Base-by-base conservation (phyloP, 2,888 invertebrate species). In the Polydesmus complanatus region DNA sequence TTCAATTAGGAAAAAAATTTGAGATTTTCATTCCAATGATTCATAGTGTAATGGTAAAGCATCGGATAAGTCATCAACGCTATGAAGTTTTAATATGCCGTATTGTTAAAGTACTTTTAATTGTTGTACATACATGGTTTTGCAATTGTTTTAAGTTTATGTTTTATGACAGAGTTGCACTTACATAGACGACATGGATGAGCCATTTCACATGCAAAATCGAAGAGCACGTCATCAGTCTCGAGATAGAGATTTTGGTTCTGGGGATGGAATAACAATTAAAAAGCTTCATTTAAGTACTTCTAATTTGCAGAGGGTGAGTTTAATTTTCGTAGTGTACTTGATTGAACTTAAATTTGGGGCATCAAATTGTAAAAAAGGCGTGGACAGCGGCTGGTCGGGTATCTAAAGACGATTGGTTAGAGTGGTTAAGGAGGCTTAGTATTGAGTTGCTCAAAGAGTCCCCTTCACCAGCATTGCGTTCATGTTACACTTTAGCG, bases 371-470 rank as follows among this genome's bases (percentile, higher is more conserved):
- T 19, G 21, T 27, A 21, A 48, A 62, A 55, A 22, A 68, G 71
- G 89, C 91, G 0, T 92, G 94, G 89, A 87, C 88, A n/a, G 89
- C 91, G 0, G 87, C 87, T 27, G 81, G 92, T 59, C 80, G 93
- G 63, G 93, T 95, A 0, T 94, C 94, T 0, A 94, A 94, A 73
- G 97, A 98, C 69, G 98, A 98, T 75, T 98, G 98, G 98, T 79
- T 95, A 54, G 96, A 97, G 73, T 98, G 97, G 98, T 75, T 97
- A 57, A 80, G 91, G 52, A 81, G 92, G 52, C 79, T 98, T 62
- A 92, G 93, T 63, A 89, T 94, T 65, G 95, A 94, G 58, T 78
- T 98, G 27, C 79, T 98, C 8, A 93, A 94, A 67, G 93, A 95
- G 71, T 95, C 95, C 0, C 93, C 95, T 1, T 94, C 94, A 37